Evolutionary conservation across 2,797 vertebrate genomes (phyloP), one percentile per base, ranked within the genome.

Genomic region (Falco berigora): DNA sequence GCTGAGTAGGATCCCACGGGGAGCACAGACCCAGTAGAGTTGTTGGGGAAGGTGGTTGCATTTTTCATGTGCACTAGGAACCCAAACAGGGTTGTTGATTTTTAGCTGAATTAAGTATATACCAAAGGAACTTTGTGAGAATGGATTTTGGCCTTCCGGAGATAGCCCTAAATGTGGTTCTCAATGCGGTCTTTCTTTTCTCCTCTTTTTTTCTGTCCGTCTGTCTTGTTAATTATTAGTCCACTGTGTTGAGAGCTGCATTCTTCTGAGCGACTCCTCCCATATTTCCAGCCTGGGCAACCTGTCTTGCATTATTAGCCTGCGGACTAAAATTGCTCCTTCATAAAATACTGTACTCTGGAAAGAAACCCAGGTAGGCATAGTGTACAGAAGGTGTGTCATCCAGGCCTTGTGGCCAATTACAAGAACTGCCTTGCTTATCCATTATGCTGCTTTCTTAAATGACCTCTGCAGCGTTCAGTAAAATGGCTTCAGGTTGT

Each of bases 171-270:
- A 46, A 23, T 55, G 61, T 85, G 74, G 36, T 30, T 90, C 25
- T 90, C 62, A 72, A 16, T 40, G 34, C 1, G 0, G 25, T 62
- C 53, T 42, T 73, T 91, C 42, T 91, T 86, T 50, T 66, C 10
- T 72, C 27, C 63, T 44, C 9, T 25, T 68, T 53, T 53, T 59
- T 75, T 80, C 44, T 78, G 10, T 84, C 68, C 68, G 78, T 79
- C 77, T 77, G 68, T 93, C 80, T 79, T 73, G 95, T 95, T 96
- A 96, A 93, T 96, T 94, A 95, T 96, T 95, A 97, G 95, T 90
- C 91, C 71, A 67, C 38, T 23, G 23, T 2, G 4, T 84, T 82
- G 79, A 72, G 71, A 94, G 42, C 47, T 79, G 44, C 94, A 88
- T 94, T 95, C 83, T 92, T 97, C 63, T 11, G 12, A 86, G 90